Evolutionary conservation across 2,797 vertebrate species (phyloP), one percentile per base, ranked within the genome.

Genomic region (Parauchenoglanis ngamensis): DNA sequence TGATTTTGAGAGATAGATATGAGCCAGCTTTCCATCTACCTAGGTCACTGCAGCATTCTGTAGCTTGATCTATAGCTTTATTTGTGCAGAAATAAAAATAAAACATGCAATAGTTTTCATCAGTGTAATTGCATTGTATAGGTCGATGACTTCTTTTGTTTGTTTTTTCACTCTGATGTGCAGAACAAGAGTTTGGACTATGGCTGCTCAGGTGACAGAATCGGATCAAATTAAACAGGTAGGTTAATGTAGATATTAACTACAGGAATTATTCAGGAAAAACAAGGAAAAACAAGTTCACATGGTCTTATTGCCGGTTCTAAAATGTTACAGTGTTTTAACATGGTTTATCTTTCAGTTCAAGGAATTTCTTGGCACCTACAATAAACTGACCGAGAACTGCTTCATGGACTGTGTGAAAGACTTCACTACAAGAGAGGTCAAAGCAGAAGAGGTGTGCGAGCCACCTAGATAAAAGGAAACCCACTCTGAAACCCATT

Each of bases 161-260:
- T 54, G 17, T 56, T 63, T 67, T 19, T 70, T 40, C 5, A 19
- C 31, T 84, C 57, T 89, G 17, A 56, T 84, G 28, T 67, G 23
- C 72, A 90, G 87, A 67, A 44, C 65, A 17, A 56, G 70, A 87
- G n/a, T 93, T 95, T 92, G 87, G 90, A 91, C 87, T 59, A 99
- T 99, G 98, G 97, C 97, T 81, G 95, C 95, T 63, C 97, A 97
- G 91, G 96, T 97, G 89, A 93, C 97, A 0, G 98, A 99, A 93
- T 94, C 97, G 10, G 98, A 99, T 90, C 98, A 99, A 93, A 97
- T 99, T 92, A 99, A 99, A 94, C 98, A 99, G 97, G 98, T 99
- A 0, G 3, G 79, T 81, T 46, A 0, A n/a, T 46, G 25, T 17
- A 19, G 15, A 28, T n/a, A 11, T 11, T n/a, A n/a, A n/a, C n/a